phyloP scores from a whole-genome alignment of 2,113 vertebrate species.

The Montifringilla adamsi region DNA sequence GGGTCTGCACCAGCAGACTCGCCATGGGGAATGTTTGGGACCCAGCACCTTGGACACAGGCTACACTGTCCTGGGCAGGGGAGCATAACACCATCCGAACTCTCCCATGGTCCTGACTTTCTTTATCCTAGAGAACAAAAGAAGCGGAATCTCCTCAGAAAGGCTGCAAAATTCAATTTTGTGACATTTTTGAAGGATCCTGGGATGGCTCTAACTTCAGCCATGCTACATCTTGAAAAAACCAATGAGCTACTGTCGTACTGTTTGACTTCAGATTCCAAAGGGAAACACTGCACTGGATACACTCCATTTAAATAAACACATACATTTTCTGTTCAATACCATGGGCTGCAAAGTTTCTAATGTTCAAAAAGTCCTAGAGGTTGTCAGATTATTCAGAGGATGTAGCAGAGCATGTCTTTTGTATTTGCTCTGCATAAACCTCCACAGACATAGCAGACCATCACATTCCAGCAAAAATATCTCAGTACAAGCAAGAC shows the following conservation, averaged over 20 bases:
- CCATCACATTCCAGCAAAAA: background rate
- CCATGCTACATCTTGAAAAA: background rate
- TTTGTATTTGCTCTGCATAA: background rate
- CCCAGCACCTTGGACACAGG: background rate
- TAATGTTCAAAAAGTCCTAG: background rate
- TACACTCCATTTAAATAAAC: background rate
- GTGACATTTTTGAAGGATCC: background rate
- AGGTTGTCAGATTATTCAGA: background rate
- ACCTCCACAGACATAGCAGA: background rate
- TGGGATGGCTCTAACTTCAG: background rate
- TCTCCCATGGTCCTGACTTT: background rate
- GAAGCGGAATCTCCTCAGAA: background rate
- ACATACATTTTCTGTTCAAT: background rate
- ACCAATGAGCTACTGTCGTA: background rate
- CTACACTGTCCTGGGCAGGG: accelerated
- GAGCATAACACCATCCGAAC: background rate
- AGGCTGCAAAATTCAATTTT: background rate
- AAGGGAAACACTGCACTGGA: background rate
- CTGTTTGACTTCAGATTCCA: background rate
- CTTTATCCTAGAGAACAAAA: no score
- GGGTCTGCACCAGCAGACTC: background rate
- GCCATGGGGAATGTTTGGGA: background rate
- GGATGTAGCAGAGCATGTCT: accelerated
- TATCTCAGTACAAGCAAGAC: background rate
- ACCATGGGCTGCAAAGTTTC: background rate